Evolutionary conservation across 1,140 invertebrate genomes (phyloP).

Genomic region (Sinella curviseta): DNA sequence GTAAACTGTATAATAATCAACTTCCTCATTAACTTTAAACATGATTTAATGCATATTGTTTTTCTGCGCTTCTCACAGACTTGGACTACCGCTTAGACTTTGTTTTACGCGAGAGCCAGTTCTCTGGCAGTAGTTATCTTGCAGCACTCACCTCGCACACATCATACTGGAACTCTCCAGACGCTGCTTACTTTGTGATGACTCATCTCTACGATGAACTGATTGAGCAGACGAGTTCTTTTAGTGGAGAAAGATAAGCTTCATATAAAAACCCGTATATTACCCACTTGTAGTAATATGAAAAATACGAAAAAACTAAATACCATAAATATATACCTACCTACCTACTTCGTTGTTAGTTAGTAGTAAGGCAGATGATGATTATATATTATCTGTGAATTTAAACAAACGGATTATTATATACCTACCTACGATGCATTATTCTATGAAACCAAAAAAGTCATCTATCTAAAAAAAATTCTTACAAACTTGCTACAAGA

Average conservation of each 20-base stretch:
- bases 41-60: neutral
- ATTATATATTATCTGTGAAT: too few species aligned
- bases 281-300: neutral
- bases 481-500: too few species aligned
- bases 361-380: too few species aligned
- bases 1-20: neutral
- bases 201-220: slow-evolving; percentile 64
- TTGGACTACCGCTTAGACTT: slow-evolving; percentile 68
- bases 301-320: neutral
- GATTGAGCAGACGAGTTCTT: slow-evolving; percentile 40
- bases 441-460: too few species aligned
- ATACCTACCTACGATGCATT: too few species aligned
- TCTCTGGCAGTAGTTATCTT: slow-evolving; percentile 64
- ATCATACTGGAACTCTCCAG: slow-evolving; percentile 70
- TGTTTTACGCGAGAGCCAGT: slow-evolving; percentile 62
- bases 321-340: too few species aligned
- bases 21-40: too few species aligned
- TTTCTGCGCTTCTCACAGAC: slow-evolving; percentile 57
- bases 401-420: too few species aligned
- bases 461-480: too few species aligned
- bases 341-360: too few species aligned
- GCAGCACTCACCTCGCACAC: slow-evolving; percentile 70
- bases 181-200: slow-evolving; percentile 70
- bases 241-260: slow-evolving; percentile 16
- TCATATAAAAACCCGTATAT: neutral